Evolutionary conservation across 2,888 invertebrate genomes (phyloP).

Genomic region (Dascillus cervinus): DNA sequence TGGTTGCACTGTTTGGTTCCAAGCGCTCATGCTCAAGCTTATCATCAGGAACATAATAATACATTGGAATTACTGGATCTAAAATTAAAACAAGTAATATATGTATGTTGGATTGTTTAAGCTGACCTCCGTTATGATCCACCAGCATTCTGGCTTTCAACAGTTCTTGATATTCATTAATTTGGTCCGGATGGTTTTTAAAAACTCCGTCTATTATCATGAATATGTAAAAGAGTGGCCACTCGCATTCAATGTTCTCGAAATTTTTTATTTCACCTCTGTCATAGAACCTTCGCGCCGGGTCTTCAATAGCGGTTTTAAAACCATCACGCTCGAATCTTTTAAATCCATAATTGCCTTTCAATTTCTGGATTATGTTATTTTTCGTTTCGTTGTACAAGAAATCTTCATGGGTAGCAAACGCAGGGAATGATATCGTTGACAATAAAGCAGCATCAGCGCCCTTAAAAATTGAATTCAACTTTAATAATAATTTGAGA

Average conservation of each 20-base stretch:
- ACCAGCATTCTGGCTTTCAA: slow-evolving; percentile 73
- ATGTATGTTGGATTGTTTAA: background rate
- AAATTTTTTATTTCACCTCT: slow-evolving; percentile 92
- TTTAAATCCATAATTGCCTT: slow-evolving; percentile 89
- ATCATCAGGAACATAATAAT: slow-evolving; percentile 76
- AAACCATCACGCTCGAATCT: slow-evolving; percentile 92
- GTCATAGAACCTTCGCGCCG: slow-evolving; percentile 61
- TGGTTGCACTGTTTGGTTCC: slow-evolving; percentile 49
- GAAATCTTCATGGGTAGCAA: slow-evolving; percentile 92
- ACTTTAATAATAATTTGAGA: too few species aligned
- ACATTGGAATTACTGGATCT: slow-evolving; percentile 92
- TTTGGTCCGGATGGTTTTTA: slow-evolving; percentile 77
- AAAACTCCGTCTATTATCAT: slow-evolving; percentile 96
- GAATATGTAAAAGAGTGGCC: slow-evolving; percentile 93
- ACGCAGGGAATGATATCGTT: slow-evolving; percentile 95
- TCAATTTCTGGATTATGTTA: slow-evolving; percentile 73
- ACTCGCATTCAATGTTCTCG: slow-evolving; percentile 94
- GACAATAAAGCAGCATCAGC: slow-evolving; percentile 88
- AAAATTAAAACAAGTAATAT: slow-evolving; percentile 9
- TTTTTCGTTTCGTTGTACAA: slow-evolving; percentile 80
- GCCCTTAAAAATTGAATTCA: too few species aligned
- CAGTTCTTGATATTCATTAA: slow-evolving; percentile 84
- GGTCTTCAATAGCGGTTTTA: slow-evolving; percentile 81
- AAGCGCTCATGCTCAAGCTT: slow-evolving; percentile 62
- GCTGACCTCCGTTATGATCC: slow-evolving; percentile 69